Base-by-base conservation (phyloP, 1,140 invertebrate genomes). In the Calliopsis andreniformis region DNA sequence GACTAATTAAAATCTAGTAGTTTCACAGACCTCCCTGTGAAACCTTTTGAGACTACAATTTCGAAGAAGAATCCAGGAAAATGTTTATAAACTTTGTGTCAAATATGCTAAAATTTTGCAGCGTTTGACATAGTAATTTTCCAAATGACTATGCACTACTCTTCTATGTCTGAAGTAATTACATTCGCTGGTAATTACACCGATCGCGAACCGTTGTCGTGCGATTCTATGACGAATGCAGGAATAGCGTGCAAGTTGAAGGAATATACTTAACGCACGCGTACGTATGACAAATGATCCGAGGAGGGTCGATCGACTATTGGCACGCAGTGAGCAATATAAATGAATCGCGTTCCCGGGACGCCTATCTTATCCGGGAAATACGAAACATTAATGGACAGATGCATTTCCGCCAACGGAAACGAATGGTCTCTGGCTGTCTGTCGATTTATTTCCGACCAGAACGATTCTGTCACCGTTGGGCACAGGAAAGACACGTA, bases 361-460 rank as follows among this genome's bases (percentile, higher is more conserved):
- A 85, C 76, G 35, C 80, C 83, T 89, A 89, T 90, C 86, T 88
- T 89, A 85, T 78, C n/a, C n/a, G 82, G 82, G 63, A 88, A 88
- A 89, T 88, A 89, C 84, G 87, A 89, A 90, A 89, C 86, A 89
- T 91, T 91, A 91, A 90, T 91, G 87, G 88, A 90, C 83, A 87
- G 86, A 90, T 89, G 83, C 86, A 87, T 89, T 90, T 87, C 83
- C 82, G 88, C 78, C 81, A 89, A 89, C 86, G 87, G 84, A 80
- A 88, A 90, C 82, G 88, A 91, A 92, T 91, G 85, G 86, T 70
- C 77, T 62, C 69, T 76, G 79, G 71, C 78, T 83, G 82, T 84
- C 80, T 84, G 90, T 91, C 87, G 86, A 91, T 91, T 90, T 87
- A 87, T 89, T 80, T 88, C 82, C 55, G 77, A 70, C 80, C 80